Percentiles rank a stretch among this genome's conserved stretches.
phyloP scores from a whole-genome alignment of 1,140 invertebrate species.

The Papilio helenus region DNA sequence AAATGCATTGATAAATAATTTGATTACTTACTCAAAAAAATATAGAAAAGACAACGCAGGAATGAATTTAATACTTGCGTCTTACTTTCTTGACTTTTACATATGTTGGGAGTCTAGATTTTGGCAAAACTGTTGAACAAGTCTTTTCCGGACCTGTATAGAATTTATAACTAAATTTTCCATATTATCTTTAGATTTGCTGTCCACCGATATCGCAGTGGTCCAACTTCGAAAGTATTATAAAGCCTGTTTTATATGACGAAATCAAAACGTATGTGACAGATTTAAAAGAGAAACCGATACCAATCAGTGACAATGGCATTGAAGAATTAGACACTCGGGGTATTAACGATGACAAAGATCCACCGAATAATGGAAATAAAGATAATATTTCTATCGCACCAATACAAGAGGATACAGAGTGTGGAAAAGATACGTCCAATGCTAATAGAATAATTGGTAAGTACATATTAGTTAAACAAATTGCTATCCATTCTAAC shows the following conservation, averaged over 20 bases:
- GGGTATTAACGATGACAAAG: not conserved
- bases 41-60: too few species aligned
- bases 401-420: not conserved
- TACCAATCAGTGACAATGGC: not conserved
- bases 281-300: not conserved
- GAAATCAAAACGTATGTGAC: not conserved
- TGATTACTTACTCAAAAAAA: too few species aligned
- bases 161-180: not conserved
- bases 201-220: slow-evolving; percentile 30
- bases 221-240: not conserved
- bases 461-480: not conserved
- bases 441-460: slow-evolving; percentile 22
- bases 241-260: not conserved
- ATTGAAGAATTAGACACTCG: not conserved
- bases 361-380: not conserved
- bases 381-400: not conserved
- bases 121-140: not conserved
- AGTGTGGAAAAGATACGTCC: slow-evolving; percentile 13
- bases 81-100: too few species aligned
- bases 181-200: slow-evolving; percentile 23
- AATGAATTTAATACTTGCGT: not conserved
- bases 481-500: too few species aligned
- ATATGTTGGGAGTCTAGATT: not conserved
- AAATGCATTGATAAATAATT: too few species aligned
- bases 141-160: not conserved